phyloP scores from a whole-genome alignment of 1,140 invertebrate genomes.

The Oscheius sp. region DNA sequence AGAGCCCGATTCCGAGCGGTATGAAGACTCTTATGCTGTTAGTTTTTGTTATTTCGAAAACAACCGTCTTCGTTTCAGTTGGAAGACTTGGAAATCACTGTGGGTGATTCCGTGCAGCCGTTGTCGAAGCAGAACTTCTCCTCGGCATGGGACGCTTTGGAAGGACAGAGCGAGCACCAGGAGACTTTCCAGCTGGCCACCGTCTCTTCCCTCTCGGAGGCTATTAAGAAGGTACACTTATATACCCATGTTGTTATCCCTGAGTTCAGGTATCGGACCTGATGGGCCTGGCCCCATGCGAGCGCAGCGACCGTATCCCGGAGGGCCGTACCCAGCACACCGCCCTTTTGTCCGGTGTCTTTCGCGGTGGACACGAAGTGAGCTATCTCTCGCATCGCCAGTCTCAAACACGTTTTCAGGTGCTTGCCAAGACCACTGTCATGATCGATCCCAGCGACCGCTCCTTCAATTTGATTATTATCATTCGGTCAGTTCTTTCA shows the following conservation, averaged over 20 bases:
- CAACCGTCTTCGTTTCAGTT: conserved; percentile 66
- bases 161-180: conserved; percentile 75
- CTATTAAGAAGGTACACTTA: conserved; percentile 82
- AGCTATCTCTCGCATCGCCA: not conserved
- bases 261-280: conserved; percentile 9
- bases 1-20: conserved; percentile 84
- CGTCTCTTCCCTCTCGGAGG: conserved; percentile 66
- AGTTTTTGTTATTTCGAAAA: conserved; percentile 45
- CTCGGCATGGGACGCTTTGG: conserved; percentile 73
- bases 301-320: conserved; percentile 79
- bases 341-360: conserved; percentile 77
- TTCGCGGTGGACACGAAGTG: conserved; percentile 65
- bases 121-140: conserved; percentile 73
- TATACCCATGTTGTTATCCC: conserved; percentile 37
- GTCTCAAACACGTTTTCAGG: not conserved
- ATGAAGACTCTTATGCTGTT: conserved; percentile 78
- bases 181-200: conserved; percentile 81
- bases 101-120: conserved; percentile 80
- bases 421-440: conserved; percentile 27
- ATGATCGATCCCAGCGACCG: conserved; percentile 29
- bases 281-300: conserved; percentile 80
- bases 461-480: conserved; percentile 21
- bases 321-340: conserved; percentile 79
- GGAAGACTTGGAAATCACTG: conserved; percentile 85
- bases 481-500: conserved; percentile 29